These are phyloP conservation scores for Euthynnus affinis DNA, from an alignment of 2,797 vertebrate genomes.

Conservation along the genomic window DNA sequence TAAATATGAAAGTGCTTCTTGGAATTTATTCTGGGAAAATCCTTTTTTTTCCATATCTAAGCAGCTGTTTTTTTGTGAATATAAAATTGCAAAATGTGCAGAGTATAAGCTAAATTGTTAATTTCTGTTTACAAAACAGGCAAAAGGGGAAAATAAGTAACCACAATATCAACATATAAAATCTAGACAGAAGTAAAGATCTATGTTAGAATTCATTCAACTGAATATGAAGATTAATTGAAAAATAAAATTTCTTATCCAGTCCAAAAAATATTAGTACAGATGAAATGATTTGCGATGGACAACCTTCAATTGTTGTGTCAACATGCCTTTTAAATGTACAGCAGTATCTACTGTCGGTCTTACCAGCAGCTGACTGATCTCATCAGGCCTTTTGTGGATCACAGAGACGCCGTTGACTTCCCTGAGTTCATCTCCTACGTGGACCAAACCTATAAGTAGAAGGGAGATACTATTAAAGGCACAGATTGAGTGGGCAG, in stretches of 20 bases:
- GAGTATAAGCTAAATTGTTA: not conserved
- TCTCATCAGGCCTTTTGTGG: constrained; percentile 96
- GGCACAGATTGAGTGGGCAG: not conserved
- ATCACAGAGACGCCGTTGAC: constrained; percentile 94
- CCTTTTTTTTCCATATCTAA: too few species aligned
- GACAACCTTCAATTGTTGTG: not conserved
- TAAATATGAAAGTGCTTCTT: not conserved
- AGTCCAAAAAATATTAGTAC: too few species aligned
- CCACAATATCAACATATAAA: too few species aligned
- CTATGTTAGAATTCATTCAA: too few species aligned
- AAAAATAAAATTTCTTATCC: not conserved
- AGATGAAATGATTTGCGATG: not conserved
- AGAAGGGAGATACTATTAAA: not conserved
- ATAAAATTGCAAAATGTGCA: not conserved
- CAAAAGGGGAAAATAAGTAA: not conserved
- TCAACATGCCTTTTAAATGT: not conserved
- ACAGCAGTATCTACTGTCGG: not conserved
- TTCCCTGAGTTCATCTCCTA: constrained; percentile 96
- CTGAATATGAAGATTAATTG: not conserved
- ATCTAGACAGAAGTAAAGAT: too few species aligned
- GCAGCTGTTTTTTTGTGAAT: not conserved
- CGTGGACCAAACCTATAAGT: constrained; percentile 92
- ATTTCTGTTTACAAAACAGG: not conserved
- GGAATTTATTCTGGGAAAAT: too few species aligned
- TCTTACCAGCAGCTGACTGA: constrained; percentile 96